These are phyloP conservation scores for Tenthredo amoena DNA, from an alignment of 2,888 invertebrate species.

Conservation along the genomic window DNA sequence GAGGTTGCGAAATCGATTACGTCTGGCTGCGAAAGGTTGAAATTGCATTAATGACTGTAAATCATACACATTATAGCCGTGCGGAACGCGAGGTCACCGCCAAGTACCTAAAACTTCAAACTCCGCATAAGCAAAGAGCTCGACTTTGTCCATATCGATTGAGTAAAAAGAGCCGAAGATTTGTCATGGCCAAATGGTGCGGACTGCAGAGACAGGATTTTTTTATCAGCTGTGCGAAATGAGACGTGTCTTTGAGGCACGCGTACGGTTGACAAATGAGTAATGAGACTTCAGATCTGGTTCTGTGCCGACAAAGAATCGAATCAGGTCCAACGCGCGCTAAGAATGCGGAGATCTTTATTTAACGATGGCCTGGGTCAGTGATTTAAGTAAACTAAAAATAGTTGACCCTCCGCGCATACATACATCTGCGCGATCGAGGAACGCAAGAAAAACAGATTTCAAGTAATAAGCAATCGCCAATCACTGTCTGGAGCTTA, in stretches of 20 bases:
- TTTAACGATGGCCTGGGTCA: constrained; percentile 18
- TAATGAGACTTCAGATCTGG: background rate
- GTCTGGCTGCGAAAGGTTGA: background rate
- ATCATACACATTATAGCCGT: constrained; percentile 1
- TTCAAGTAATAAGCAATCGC: background rate
- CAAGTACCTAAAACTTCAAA: background rate
- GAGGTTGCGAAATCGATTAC: constrained; percentile 3
- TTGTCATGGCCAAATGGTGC: background rate
- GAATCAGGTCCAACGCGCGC: background rate
- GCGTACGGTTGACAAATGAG: background rate
- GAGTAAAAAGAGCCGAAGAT: background rate
- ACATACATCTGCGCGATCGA: background rate
- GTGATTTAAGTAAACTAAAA: constrained; percentile 27
- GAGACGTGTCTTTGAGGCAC: background rate
- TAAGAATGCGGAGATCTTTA: constrained; percentile 4
- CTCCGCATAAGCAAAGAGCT: background rate
- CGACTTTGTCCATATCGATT: background rate
- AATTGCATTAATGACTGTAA: constrained; percentile 27
- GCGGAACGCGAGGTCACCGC: background rate
- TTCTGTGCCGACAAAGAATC: constrained; percentile 11
- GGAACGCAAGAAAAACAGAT: background rate
- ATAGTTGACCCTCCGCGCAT: constrained; percentile 16
- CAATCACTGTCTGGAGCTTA: background rate
- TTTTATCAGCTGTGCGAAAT: background rate
- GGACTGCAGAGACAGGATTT: background rate